Conservation (phyloP, 2,113 vertebrate genomes). For the Synchiropus splendidus region DNA sequence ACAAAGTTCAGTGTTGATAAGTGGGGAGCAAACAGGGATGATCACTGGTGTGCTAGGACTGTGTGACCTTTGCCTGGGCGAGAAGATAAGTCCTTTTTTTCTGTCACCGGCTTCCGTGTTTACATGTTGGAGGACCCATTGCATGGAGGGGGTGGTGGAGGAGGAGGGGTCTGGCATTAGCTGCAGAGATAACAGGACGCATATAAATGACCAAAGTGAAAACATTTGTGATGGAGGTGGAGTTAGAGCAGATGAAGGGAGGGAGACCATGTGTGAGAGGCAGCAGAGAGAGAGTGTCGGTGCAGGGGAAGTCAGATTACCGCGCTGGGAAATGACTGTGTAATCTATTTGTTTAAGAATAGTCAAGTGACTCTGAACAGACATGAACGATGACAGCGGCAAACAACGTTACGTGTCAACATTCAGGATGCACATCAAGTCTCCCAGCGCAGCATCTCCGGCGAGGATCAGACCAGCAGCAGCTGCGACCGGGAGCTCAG, state of each 20-base stretch:
- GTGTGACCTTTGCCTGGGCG: conserved; percentile 44
- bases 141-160: conserved; percentile 20
- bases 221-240: conserved; percentile 30
- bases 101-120: conserved; percentile 10
- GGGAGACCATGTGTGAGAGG: conserved; percentile 28
- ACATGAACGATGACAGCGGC: conserved; percentile 14
- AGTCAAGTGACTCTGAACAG: background rate
- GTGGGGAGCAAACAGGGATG: conserved; percentile 28
- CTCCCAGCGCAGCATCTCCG: conserved; percentile 1
- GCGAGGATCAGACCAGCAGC: conserved; percentile 1
- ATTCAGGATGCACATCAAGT: conserved; percentile 52
- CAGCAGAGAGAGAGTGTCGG: conserved; percentile 1
- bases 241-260: conserved; percentile 26
- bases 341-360: conserved; percentile 13
- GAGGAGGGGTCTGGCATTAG: background rate
- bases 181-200: conserved; percentile 13
- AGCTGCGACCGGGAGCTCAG: background rate
- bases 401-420: conserved; percentile 62
- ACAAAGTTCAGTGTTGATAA: conserved; percentile 55
- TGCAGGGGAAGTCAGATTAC: background rate
- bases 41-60: conserved; percentile 12
- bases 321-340: conserved; percentile 45
- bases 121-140: conserved; percentile 8
- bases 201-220: conserved; percentile 2
- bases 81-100: conserved; percentile 23